phyloP scores from a whole-genome alignment of 2,888 invertebrate species.

The Notodonta dromedarius region DNA sequence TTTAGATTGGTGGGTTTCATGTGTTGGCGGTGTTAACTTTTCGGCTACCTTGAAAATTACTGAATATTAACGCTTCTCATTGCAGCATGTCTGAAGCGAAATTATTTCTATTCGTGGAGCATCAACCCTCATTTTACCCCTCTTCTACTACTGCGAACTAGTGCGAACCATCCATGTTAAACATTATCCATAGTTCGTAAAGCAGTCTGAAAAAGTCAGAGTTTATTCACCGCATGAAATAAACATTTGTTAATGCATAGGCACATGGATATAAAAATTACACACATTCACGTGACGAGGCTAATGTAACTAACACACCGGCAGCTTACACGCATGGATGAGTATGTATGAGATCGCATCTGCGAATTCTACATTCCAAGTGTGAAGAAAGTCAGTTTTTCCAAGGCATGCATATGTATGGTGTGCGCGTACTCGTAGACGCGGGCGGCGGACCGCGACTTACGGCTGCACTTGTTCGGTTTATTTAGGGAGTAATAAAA shows the following conservation, averaged over 20 bases:
- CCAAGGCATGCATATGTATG: constrained; percentile 72
- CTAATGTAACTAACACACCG: constrained; percentile 38
- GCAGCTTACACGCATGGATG: constrained; percentile 56
- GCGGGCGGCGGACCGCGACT: constrained; percentile 61
- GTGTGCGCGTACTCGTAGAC: constrained; percentile 49
- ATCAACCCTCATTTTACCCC: too few relatives aligned
- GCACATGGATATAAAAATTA: constrained; percentile 8
- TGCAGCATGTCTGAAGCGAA: too few relatives aligned
- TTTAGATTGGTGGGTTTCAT: neutral
- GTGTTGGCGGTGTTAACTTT: neutral
- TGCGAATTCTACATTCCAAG: constrained; percentile 68
- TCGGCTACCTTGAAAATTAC: neutral
- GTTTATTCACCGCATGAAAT: constrained; percentile 1
- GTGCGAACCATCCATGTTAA: too few relatives aligned
- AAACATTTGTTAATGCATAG: constrained; percentile 3
- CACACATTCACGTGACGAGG: constrained; percentile 28
- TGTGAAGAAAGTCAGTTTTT: constrained; percentile 78
- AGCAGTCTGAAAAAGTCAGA: neutral
- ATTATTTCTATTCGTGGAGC: too few relatives aligned
- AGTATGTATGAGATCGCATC: constrained; percentile 66
- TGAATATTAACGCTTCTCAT: neutral
- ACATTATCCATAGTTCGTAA: too few relatives aligned
- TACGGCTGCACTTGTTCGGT: constrained; percentile 21
- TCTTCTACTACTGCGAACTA: too few relatives aligned
- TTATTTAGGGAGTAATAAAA: constrained; percentile 32